Evolutionary conservation across 2,113 vertebrate species (phyloP), one percentile per base, ranked within the genome.

Genomic region (Engraulis encrasicolus): DNA sequence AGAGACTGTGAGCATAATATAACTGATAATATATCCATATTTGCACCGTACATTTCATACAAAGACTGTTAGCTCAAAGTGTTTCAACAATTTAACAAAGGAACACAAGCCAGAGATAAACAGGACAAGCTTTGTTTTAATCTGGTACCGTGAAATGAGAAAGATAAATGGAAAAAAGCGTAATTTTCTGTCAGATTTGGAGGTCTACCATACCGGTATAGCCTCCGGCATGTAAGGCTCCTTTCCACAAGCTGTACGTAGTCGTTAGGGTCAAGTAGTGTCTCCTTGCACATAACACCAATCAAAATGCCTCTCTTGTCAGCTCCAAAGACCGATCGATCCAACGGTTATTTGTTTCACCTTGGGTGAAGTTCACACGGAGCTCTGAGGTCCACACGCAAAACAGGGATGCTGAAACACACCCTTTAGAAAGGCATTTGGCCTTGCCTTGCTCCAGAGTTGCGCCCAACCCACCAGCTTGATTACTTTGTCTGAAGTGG

Each of bases 301-400:
- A 71, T 14, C 23, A 14, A 71, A 71, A 54, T 15, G 0, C 61
- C n/a, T 12, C n/a, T 31, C 61, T 15, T 80, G 81, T 77, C 81
- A 77, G 80, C 79, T 83, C 48, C 48, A 31, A 85, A 79, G 45
- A 36, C 61, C 58, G 37, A 50, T 31, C 20, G 49, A 85, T 52
- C 80, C 61, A 54, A 81, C 83, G 61, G 80, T 37, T n/a, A 50
- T 85, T 85, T 7, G 54, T 48, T 48, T 79, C 49, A 61, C 79
- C 84, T 85, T n/a, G 3, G 45, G 84, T 50, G 50, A n/a, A 15
- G 80, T 80, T 54, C 45, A 45, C 40, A 45, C 40, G 40, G 52
- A 81, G 61, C 79, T 50, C 66, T 85, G 49, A 78, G 49, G 80
- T 82, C 71, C 66, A 82, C 40, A 54, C 81, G 81, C 50, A 82